Conservation (phyloP, 2,797 vertebrate species). For the Sylvia borin region DNA sequence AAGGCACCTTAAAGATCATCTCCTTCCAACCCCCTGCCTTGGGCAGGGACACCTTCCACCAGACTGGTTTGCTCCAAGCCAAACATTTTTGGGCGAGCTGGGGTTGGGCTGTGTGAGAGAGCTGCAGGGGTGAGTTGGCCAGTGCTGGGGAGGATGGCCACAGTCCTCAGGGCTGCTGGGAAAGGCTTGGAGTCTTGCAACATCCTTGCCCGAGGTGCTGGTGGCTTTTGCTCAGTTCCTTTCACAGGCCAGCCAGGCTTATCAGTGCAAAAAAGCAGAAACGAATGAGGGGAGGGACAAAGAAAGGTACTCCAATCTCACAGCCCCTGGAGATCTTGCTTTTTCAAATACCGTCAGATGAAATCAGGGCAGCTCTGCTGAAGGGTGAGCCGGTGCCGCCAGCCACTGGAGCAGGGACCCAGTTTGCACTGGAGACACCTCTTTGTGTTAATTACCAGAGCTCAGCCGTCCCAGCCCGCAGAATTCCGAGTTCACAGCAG, state of each 20-base stretch:
- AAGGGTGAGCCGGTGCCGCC: background rate
- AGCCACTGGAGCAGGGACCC: background rate
- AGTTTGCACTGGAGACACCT: background rate
- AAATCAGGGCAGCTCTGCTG: slow-evolving; percentile 33
- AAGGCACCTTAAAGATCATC: background rate
- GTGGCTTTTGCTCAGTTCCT: background rate
- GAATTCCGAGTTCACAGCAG: background rate
- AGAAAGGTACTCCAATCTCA: background rate
- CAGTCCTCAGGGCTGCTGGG: background rate
- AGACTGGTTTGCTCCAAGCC: background rate
- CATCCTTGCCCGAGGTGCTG: background rate
- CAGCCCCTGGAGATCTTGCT: slow-evolving; percentile 23
- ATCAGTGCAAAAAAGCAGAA: background rate
- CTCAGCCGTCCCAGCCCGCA: slow-evolving; percentile 14
- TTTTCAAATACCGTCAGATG: background rate
- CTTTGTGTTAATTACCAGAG: slow-evolving; percentile 29
- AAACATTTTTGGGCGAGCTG: background rate
- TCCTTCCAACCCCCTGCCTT: background rate
- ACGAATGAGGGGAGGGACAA: slow-evolving; percentile 2
- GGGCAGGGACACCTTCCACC: background rate
- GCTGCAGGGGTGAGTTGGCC: background rate
- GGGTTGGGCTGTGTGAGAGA: background rate
- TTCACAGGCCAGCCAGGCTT: background rate
- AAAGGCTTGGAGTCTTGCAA: background rate
- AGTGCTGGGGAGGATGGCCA: background rate